Conservation (phyloP, 2,888 invertebrate genomes). For the Drosophila multiciliata region DNA sequence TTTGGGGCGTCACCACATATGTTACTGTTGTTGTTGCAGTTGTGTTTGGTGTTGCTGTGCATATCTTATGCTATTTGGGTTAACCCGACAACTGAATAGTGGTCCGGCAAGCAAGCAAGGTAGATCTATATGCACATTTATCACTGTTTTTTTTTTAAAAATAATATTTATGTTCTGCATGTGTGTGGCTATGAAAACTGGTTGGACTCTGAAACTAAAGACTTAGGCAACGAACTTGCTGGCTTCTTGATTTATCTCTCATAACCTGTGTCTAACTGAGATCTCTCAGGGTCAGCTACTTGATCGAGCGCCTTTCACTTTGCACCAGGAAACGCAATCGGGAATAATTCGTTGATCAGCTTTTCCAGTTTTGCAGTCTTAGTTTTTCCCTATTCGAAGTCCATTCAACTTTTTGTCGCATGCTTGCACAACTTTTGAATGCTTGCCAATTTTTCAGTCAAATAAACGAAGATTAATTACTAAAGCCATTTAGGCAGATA, state of each 20-base stretch:
- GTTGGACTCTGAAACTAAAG: constrained; percentile 50
- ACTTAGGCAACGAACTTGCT: constrained; percentile 64
- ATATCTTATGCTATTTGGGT: constrained; percentile 54
- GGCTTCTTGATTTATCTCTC: constrained; percentile 64
- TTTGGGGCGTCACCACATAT: constrained; percentile 42
- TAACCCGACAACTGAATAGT: constrained; percentile 58
- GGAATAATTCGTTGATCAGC: constrained; percentile 31
- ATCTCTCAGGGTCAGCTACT: constrained; percentile 65
- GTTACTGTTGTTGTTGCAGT: constrained; percentile 38
- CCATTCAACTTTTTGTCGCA: constrained; percentile 70
- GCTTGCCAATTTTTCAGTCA: constrained; percentile 30
- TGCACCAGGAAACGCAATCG: constrained; percentile 61
- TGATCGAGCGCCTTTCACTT: constrained; percentile 65
- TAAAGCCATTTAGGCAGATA: constrained; percentile 35
- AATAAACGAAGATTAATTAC: constrained; percentile 64
- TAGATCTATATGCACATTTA: constrained; percentile 58
- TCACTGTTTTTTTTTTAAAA: constrained; percentile 29
- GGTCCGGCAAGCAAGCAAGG: constrained; percentile 43
- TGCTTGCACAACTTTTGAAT: constrained; percentile 26
- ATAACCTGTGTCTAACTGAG: constrained; percentile 33
- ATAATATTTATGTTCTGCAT: constrained; percentile 28
- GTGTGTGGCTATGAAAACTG: constrained; percentile 31
- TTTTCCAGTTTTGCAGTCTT: constrained; percentile 9
- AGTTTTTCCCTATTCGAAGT: constrained; percentile 36
- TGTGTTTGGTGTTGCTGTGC: constrained; percentile 39